Conservation (phyloP, 1,140 invertebrate genomes). For the Drosophila triauraria region DNA sequence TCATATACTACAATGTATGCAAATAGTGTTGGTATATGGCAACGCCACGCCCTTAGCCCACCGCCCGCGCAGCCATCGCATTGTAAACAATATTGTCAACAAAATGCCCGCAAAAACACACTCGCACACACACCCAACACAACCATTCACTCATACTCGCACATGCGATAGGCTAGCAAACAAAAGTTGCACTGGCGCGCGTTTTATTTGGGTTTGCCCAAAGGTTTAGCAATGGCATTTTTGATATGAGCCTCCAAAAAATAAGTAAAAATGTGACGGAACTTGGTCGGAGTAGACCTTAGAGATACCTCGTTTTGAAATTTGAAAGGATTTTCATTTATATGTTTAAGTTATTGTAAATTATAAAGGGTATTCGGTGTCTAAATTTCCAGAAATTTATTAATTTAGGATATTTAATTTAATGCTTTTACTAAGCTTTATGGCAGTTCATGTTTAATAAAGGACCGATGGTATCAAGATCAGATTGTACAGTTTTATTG, state of each 20-base stretch:
- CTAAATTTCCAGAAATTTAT: too few species aligned
- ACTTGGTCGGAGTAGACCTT: not conserved
- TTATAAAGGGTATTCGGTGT: too few species aligned
- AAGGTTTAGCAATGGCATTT: constrained; percentile 67
- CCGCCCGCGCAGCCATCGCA: not conserved
- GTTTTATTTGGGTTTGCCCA: constrained; percentile 69
- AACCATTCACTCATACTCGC: not conserved
- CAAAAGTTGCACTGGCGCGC: constrained; percentile 39
- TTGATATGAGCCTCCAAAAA: constrained; percentile 49
- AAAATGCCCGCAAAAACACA: constrained; percentile 47
- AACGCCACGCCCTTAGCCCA: not conserved
- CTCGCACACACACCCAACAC: not conserved
- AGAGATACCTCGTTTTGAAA: constrained; percentile 1
- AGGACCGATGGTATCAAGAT: constrained; percentile 20
- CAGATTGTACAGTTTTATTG: constrained; percentile 17
- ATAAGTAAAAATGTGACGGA: not conserved
- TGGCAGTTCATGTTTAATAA: constrained; percentile 7
- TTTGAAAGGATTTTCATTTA: not conserved
- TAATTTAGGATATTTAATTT: constrained; percentile 1
- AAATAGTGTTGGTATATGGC: constrained; percentile 53
- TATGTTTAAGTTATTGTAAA: too few species aligned
- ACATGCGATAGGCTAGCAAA: constrained; percentile 46
- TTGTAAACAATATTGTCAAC: constrained; percentile 61
- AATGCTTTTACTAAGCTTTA: not conserved
- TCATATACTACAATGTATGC: constrained; percentile 54